Evolutionary conservation across 2,888 invertebrate species (phyloP).

Genomic region (Helobdella robusta): DNA sequence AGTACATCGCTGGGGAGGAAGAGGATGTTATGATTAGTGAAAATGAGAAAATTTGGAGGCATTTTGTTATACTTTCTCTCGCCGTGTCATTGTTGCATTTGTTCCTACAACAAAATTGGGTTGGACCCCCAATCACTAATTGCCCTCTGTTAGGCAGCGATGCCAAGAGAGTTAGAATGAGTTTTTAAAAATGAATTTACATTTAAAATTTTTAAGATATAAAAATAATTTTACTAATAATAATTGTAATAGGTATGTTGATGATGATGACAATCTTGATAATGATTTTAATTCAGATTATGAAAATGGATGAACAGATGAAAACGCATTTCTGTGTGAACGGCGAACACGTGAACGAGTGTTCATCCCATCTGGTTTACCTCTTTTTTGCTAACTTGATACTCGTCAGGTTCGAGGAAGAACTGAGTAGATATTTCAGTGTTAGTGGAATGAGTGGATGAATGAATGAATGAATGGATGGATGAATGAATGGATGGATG

Average conservation of each 20-base stretch:
- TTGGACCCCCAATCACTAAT: constrained; percentile 56
- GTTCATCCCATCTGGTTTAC: neutral
- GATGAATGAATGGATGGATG: neutral
- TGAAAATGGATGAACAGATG: neutral
- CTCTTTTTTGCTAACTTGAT: neutral
- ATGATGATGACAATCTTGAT: neutral
- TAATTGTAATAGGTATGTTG: neutral
- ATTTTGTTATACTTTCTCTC: constrained; percentile 51
- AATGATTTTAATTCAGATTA: constrained; percentile 7
- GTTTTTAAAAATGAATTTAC: neutral
- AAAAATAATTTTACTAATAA: neutral
- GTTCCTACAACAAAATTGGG: constrained; percentile 74
- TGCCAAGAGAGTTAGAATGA: neutral
- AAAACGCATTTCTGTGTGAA: neutral
- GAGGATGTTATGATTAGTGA: no score
- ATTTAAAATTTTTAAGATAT: neutral
- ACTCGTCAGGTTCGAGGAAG: neutral
- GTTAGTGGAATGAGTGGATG: neutral
- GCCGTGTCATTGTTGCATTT: constrained; percentile 61
- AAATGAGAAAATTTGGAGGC: no score
- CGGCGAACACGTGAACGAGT: neutral
- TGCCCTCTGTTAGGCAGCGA: neutral
- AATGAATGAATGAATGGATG: neutral
- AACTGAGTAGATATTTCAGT: constrained; percentile 2
- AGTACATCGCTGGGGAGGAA: no score